phyloP scores from a whole-genome alignment of 2,113 vertebrate species.

The Cynoglossus semilaevis region DNA sequence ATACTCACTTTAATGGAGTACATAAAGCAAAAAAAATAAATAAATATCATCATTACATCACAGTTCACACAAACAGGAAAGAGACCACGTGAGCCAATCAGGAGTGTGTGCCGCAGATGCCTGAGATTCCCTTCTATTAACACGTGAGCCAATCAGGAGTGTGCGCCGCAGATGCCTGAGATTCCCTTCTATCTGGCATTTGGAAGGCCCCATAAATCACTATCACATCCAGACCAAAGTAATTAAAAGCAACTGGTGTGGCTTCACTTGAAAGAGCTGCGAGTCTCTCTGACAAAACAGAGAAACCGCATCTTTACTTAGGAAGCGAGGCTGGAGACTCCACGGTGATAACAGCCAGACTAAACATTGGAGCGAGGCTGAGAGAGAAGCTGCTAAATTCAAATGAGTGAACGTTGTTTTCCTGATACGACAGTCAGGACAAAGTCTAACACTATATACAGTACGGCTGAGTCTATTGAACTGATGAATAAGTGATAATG shows the following conservation, averaged over 20 bases:
- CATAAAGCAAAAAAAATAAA: no score
- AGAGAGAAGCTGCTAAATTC: slow-evolving; percentile 5
- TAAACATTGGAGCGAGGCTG: slow-evolving; percentile 12
- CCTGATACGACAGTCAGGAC: slow-evolving; percentile 9
- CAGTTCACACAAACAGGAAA: neutral
- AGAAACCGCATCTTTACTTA: slow-evolving; percentile 10
- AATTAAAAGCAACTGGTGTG: slow-evolving; percentile 52
- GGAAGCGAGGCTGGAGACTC: slow-evolving; percentile 12
- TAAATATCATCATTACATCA: no score
- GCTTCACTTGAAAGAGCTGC: slow-evolving; percentile 41
- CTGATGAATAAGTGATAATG: slow-evolving; percentile 31
- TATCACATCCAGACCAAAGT: slow-evolving; percentile 34
- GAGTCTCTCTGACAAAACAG: slow-evolving; percentile 32
- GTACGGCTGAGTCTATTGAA: slow-evolving; percentile 20
- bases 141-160: slow-evolving; percentile 46
- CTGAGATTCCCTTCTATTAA: slow-evolving; percentile 27
- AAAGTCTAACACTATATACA: slow-evolving; percentile 18
- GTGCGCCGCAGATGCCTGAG: slow-evolving; percentile 60
- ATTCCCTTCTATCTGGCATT: slow-evolving; percentile 44
- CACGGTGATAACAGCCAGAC: slow-evolving; percentile 27
- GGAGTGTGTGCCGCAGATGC: slow-evolving; percentile 62
- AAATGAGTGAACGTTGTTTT: slow-evolving; percentile 31
- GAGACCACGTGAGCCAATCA: slow-evolving; percentile 31
- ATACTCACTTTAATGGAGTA: neutral
- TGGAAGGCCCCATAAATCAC: slow-evolving; percentile 36